A percentile compares a stretch with the other conserved stretches of the same genome.
Evolutionary conservation across 2,888 invertebrate species (phyloP).

Genomic region (Syritta pipiens): DNA sequence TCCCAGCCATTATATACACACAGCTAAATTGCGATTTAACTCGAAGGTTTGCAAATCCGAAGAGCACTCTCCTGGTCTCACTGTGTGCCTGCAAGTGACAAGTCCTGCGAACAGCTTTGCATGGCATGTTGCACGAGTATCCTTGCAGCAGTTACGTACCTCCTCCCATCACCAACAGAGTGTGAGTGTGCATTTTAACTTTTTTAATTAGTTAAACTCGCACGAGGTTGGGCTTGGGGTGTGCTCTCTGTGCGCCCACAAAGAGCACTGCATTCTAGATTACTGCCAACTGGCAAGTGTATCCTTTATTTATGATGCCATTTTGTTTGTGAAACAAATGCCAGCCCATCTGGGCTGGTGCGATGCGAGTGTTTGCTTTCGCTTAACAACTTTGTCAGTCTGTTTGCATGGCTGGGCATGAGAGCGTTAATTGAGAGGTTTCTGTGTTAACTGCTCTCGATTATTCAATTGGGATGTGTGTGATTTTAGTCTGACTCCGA

Average conservation of each 20-base stretch:
- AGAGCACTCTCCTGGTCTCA: too few species aligned
- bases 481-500: too few species aligned
- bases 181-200: conserved; percentile 33
- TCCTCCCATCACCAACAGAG: too few species aligned
- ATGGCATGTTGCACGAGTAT: too few species aligned
- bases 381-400: conserved; percentile 30
- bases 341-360: not conserved
- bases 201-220: conserved; percentile 37
- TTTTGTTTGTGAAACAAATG: conserved; percentile 26
- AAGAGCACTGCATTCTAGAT: too few species aligned
- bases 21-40: conserved; percentile 34
- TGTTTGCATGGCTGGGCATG: conserved; percentile 21
- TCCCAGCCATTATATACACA: too few species aligned
- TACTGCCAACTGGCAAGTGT: conserved; percentile 26
- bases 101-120: too few species aligned
- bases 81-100: too few species aligned
- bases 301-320: conserved; percentile 39
- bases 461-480: conserved; percentile 46
- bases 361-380: conserved; percentile 18
- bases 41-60: conserved; percentile 15
- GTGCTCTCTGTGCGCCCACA: too few species aligned
- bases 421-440: conserved; percentile 26
- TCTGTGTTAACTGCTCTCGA: conserved; percentile 14
- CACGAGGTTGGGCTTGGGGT: too few species aligned
- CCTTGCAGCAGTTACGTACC: too few species aligned